Percentiles rank a stretch among this genome's conserved stretches.
phyloP scores from a whole-genome alignment of 2,888 invertebrate genomes.

The Caenorhabditis sulstoni region DNA sequence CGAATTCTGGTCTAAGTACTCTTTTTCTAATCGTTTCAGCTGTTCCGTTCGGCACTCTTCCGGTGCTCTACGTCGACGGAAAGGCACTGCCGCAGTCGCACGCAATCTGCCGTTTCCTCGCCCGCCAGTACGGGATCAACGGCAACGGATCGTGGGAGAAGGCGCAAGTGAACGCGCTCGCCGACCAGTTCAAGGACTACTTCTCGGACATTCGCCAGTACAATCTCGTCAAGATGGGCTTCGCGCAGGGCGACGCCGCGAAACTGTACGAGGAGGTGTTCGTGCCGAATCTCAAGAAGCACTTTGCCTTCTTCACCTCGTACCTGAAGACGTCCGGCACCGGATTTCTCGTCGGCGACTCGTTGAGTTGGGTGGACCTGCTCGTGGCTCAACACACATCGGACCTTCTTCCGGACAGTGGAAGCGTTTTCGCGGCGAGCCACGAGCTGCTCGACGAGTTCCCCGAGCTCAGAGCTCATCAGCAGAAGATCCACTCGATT shows the following conservation, averaged over 20 bases:
- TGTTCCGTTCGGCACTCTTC: constrained; percentile 71
- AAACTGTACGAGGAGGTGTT: constrained; percentile 40
- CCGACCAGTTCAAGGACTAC: constrained; percentile 71
- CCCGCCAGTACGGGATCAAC: constrained; percentile 62
- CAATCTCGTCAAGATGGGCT: constrained; percentile 57
- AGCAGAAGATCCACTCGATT: constrained; percentile 72
- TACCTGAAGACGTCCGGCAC: constrained; percentile 44
- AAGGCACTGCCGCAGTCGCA: constrained; percentile 64
- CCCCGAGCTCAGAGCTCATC: constrained; percentile 64
- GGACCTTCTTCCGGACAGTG: constrained; percentile 24
- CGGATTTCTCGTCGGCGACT: constrained; percentile 67
- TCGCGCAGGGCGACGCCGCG: constrained; percentile 58
- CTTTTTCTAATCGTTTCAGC: constrained; percentile 43
- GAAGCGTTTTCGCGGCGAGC: constrained; percentile 23
- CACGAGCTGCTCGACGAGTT: constrained; percentile 66
- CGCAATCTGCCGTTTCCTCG: constrained; percentile 69
- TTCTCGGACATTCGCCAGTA: constrained; percentile 58
- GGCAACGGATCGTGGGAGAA: constrained; percentile 68
- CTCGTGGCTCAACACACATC: constrained; percentile 67
- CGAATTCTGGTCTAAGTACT: too few species aligned
- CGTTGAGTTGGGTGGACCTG: constrained; percentile 72
- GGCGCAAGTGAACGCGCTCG: constrained; percentile 59
- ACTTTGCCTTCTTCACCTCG: constrained; percentile 11
- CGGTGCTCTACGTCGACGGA: constrained; percentile 71
- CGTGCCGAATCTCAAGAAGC: constrained; percentile 15